Conservation (phyloP, 2,888 invertebrate species). For the Cylindroiulus punctatus region DNA sequence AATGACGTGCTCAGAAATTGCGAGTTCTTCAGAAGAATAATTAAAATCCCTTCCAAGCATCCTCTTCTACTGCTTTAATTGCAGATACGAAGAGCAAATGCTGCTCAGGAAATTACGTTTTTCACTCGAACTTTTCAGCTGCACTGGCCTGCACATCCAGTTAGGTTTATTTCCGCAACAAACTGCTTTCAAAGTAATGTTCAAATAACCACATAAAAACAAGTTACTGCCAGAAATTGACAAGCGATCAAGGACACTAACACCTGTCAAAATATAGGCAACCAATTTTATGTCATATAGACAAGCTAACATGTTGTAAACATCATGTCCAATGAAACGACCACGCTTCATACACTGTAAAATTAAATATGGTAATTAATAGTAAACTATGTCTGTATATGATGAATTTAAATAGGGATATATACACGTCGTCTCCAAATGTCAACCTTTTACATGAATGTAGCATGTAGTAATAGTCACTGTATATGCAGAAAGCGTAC, state of each 20-base stretch:
- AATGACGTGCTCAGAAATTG: slow-evolving; percentile 34
- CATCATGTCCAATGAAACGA: too few relatives aligned
- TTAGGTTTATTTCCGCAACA: not conserved
- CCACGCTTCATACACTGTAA: too few relatives aligned
- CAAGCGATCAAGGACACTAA: too few relatives aligned
- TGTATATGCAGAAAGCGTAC: not conserved
- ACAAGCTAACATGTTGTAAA: too few relatives aligned
- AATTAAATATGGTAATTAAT: too few relatives aligned
- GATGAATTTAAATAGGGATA: not conserved
- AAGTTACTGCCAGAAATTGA: too few relatives aligned
- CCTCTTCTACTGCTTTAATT: slow-evolving; percentile 22
- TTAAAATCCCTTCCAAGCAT: slow-evolving; percentile 34
- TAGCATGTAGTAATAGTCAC: too few relatives aligned
- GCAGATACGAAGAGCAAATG: slow-evolving; percentile 10
- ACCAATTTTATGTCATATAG: too few relatives aligned
- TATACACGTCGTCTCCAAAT: not conserved
- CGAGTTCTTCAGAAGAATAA: slow-evolving; percentile 25
- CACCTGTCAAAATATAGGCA: too few relatives aligned
- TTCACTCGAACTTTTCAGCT: not conserved
- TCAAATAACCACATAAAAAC: too few relatives aligned
- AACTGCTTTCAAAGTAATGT: not conserved
- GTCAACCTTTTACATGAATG: too few relatives aligned
- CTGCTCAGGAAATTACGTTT: slow-evolving; percentile 22
- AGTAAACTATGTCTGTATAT: not conserved
- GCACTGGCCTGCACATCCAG: not conserved